Evolutionary conservation across 2,797 vertebrate species (phyloP).

Genomic region (Alectoris magna): DNA sequence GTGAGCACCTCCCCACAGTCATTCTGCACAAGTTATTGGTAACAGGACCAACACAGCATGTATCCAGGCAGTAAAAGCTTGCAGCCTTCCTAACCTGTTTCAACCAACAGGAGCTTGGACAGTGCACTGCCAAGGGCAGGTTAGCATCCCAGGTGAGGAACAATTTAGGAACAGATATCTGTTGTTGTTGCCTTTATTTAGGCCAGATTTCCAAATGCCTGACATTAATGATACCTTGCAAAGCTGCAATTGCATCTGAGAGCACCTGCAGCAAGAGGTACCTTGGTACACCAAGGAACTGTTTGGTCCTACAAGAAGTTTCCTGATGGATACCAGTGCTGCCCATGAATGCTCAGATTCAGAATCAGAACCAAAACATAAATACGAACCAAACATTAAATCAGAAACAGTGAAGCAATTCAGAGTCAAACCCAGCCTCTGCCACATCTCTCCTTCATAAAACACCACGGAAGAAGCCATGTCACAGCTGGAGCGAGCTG

Average conservation of each 20-base stretch:
- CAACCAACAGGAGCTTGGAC: not conserved
- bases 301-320: not conserved
- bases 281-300: not conserved
- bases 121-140: not conserved
- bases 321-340: not conserved
- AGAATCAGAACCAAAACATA: not conserved
- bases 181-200: not conserved
- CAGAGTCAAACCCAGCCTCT: not conserved
- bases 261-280: not conserved
- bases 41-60: not conserved
- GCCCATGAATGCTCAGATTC: not conserved
- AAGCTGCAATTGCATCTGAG: not conserved
- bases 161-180: not conserved
- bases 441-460: not conserved
- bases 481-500: not conserved
- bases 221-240: not conserved
- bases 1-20: not conserved
- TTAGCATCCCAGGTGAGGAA: not conserved
- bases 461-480: not conserved
- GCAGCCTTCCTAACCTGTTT: not conserved
- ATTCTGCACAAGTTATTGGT: no score
- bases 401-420: not conserved
- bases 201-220: not conserved
- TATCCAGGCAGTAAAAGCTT: not conserved
- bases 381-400: not conserved